Conservation (phyloP, 2,113 vertebrate genomes). For the Dendrocopos noguchii region DNA sequence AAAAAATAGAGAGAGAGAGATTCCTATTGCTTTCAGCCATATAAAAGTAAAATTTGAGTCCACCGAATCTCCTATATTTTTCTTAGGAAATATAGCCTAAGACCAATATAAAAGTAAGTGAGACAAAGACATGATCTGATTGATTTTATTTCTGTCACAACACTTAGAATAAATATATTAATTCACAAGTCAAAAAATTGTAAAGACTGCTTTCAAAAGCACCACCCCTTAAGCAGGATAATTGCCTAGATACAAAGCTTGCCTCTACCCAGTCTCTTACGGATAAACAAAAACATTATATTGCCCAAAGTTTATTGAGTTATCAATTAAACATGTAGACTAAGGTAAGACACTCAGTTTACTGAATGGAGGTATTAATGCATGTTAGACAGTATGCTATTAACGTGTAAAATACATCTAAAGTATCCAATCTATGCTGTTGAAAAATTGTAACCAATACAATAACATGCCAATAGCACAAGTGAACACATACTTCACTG, state of each 20-base stretch:
- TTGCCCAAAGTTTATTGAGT: neutral
- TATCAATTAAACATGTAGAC: neutral
- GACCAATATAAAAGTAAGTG: neutral
- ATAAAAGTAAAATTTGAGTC: neutral
- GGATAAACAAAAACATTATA: neutral
- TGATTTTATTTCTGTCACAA: neutral
- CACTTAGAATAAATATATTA: neutral
- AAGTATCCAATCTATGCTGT: neutral
- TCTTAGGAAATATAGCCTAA: neutral
- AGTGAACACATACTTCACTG: neutral
- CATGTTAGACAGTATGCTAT: neutral
- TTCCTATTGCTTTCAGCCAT: neutral
- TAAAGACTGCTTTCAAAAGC: neutral
- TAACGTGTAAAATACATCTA: neutral
- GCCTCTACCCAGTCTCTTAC: neutral
- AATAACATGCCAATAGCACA: neutral
- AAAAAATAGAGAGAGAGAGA: neutral
- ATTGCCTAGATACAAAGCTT: neutral
- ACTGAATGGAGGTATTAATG: neutral
- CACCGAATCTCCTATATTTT: neutral
- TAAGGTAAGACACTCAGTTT: neutral
- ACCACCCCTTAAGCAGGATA: neutral
- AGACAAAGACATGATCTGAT: neutral
- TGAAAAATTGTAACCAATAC: neutral
- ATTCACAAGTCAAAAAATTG: neutral